Conservation (phyloP, 1,140 invertebrate species). For the Triops cancriformis region DNA sequence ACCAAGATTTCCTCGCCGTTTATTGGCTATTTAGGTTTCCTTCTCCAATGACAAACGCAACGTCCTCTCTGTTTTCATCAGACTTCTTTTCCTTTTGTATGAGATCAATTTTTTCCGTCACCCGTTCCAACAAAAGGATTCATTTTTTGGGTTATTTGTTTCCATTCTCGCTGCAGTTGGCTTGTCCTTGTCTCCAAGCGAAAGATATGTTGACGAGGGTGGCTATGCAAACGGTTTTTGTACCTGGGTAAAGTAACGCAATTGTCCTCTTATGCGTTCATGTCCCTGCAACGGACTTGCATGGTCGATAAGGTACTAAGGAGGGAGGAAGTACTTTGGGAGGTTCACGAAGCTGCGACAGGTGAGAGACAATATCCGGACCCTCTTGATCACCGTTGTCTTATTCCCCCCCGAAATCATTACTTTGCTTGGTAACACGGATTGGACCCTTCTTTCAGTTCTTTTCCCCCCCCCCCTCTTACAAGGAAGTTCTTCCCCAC, state of each 20-base stretch:
- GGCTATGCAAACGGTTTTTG: neutral
- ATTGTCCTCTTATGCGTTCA: neutral
- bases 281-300: neutral
- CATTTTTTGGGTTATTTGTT: too few species aligned
- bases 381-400: neutral
- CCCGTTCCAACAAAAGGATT: too few species aligned
- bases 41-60: neutral
- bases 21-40: neutral
- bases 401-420: neutral
- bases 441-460: neutral
- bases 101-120: too few species aligned
- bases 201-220: neutral
- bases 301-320: slow-evolving; percentile 7
- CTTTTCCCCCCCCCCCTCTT: neutral
- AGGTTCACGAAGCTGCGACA: neutral
- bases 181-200: neutral
- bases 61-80: neutral
- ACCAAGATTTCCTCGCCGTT: neutral
- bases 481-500: too few species aligned
- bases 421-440: neutral
- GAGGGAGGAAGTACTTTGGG: neutral
- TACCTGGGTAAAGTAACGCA: neutral
- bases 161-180: neutral
- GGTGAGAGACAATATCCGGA: slow-evolving; percentile 13
- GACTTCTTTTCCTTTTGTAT: neutral